Base-by-base conservation (phyloP, 2,888 invertebrate species). In the Molorchus minor region DNA sequence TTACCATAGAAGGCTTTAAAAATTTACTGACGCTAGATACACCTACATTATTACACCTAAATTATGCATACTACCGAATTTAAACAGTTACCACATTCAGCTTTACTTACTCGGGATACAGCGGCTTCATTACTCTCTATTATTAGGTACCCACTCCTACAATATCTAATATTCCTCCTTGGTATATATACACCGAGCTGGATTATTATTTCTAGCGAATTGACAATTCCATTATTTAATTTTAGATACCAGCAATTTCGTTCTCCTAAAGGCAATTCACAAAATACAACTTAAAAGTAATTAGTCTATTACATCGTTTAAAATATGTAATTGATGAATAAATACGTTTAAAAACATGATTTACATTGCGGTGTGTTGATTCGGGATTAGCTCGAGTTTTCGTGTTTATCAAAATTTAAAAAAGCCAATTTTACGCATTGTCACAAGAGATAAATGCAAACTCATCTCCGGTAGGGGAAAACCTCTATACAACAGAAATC, bases 1-100 rank as follows among this genome's bases (percentile, higher is more conserved):
- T 29, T 45, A 17, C 16, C 33, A 16, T 25, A 33, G 30, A 16
- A 17, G 33, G 46, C 33, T n/a, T 30, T 16, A 41, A 46, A 46
- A 20, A 38, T 49, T 49, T 49, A 36, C 21, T 15, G 20, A 21
- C 13, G 17, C 13, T 49, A 49, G 36, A 49, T 21, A 7, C 38
- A 21, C 36, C 12, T 36, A 19, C 36, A 13, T 13, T 10, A 21
- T 49, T 49, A 49, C 20, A 49, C 36, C 21, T 49, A 38, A 49
- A 36, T 46, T 46, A 46, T 49, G 36, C 36, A 49, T 13, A 49
- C 36, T 49, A 36, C n/a, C 20, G 33, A 49, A 49, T 49, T 56
- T 53, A 49, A 60, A 53, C 60, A 60, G 56, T 58, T 62, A 62
- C 62, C 62, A 58, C 62, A 62, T 44, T 58, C 38, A 47, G 56